Base-by-base conservation (phyloP, 1,140 invertebrate genomes). In the Chelonus insularis region DNA sequence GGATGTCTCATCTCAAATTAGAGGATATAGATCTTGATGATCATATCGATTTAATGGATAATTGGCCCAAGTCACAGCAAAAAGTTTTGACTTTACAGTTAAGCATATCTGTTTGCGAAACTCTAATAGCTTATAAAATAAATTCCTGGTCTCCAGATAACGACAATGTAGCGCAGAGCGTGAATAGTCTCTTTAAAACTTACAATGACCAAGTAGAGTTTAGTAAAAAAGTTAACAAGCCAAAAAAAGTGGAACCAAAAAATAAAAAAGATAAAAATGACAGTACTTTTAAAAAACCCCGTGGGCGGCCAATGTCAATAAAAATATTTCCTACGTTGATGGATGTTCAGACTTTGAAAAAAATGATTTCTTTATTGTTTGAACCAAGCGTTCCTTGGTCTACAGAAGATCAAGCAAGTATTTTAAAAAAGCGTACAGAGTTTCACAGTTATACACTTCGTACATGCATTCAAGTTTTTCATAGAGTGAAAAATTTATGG, bases 91-190 rank as follows among this genome's bases (percentile, higher is more conserved):
- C 75, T 39, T 65, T 86, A 1, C 78, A 83, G 47, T 72, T 83
- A 23, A 71, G 75, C 1, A 62, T 85, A 11, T 80, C 74, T 1
- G 76, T 78, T 37, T 82, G 81, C 20, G 85, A 86, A 51, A 75
- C 83, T 2, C 64, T 86, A 1, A 82, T 85, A 7, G 80, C 78
- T 1, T 83, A 79, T 39, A 72, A 68, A 62, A 71, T 86, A 1
- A 71, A 78, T 60, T 76, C 81, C 14, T 86, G 84, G 82, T 81
- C 65, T 0, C 18, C 43, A 0, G 64, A 68, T 0, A 82, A 73
- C 12, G 20, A 71, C 16, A 60, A 72, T 29, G 58, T 66, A 1
- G 79, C 77, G 0, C 64, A 70, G 50, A 72, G 68, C 21, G 64
- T 84, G 1, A 72, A 80, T 56, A 72, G 67, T n/a, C 65, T 86